Conservation (phyloP, 2,113 vertebrate genomes). For the Hemibagrus wyckioides region DNA sequence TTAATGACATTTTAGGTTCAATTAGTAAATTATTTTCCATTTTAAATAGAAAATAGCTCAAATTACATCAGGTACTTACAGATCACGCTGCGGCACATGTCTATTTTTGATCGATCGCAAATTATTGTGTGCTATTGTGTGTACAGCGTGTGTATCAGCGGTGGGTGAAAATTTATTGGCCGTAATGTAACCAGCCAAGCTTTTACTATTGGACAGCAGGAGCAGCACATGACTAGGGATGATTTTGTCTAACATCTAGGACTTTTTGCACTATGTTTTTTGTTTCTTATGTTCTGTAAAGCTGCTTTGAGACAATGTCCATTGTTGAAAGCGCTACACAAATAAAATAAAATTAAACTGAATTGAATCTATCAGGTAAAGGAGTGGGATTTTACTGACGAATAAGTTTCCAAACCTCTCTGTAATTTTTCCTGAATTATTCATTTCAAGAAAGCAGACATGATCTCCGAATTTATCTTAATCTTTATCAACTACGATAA, state of each 20-base stretch:
- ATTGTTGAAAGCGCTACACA: too few species aligned
- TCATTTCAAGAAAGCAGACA: background rate
- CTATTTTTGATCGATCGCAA: background rate
- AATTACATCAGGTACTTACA: background rate
- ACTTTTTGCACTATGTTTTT: too few species aligned
- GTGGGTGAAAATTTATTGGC: background rate
- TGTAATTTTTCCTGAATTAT: background rate
- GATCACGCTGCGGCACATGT: background rate
- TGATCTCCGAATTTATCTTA: background rate
- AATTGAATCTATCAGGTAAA: too few species aligned
- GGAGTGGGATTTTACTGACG: background rate
- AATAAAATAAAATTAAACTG: too few species aligned
- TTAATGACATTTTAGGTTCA: background rate
- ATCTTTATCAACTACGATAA: background rate
- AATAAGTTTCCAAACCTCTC: background rate
- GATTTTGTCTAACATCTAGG: too few species aligned
- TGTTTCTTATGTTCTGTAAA: too few species aligned
- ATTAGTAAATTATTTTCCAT: too few species aligned
- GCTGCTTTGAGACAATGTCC: too few species aligned
- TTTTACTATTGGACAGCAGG: background rate
- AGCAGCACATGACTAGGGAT: background rate
- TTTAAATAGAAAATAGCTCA: background rate
- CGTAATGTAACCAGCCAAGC: background rate
- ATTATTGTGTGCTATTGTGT: background rate
- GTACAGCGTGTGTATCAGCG: background rate